A percentile compares a stretch with the other conserved stretches of the same genome.
Conservation (phyloP, 2,888 invertebrate species). For the Sinopyrophorus schimmeli region DNA sequence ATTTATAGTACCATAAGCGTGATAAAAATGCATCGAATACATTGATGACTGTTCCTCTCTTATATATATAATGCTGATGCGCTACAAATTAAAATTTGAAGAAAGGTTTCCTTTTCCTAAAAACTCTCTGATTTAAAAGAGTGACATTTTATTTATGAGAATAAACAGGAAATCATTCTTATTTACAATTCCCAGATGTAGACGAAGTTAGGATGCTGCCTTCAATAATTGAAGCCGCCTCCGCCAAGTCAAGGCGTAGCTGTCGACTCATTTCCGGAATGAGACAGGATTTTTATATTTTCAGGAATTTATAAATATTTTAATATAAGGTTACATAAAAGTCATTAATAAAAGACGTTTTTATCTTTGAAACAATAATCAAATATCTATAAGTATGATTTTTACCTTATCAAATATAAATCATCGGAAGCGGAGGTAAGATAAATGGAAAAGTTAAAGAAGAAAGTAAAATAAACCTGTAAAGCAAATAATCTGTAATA, state of each 20-base stretch:
- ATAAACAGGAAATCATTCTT: constrained; percentile 44
- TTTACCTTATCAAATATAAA: no score
- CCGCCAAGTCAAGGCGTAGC: constrained; percentile 34
- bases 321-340: no score
- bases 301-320: constrained; percentile 33
- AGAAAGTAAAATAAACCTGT: no score
- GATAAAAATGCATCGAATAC: no score
- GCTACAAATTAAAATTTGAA: no score
- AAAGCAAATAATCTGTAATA: constrained; percentile 13
- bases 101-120: constrained; percentile 1
- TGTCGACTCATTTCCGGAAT: constrained; percentile 38
- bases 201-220: constrained; percentile 35
- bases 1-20: no score
- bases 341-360: no score
- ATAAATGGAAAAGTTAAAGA: no score
- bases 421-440: no score
- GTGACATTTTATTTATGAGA: constrained; percentile 33
- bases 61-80: background rate
- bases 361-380: no score
- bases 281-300: constrained; percentile 39
- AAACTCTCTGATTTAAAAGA: constrained; percentile 14
- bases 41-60: background rate
- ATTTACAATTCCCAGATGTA: constrained; percentile 41
- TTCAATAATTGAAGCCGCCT: constrained; percentile 38
- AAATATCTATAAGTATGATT: no score